Conservation (phyloP, 2,113 vertebrate genomes). For the Corythornis cristatus region DNA sequence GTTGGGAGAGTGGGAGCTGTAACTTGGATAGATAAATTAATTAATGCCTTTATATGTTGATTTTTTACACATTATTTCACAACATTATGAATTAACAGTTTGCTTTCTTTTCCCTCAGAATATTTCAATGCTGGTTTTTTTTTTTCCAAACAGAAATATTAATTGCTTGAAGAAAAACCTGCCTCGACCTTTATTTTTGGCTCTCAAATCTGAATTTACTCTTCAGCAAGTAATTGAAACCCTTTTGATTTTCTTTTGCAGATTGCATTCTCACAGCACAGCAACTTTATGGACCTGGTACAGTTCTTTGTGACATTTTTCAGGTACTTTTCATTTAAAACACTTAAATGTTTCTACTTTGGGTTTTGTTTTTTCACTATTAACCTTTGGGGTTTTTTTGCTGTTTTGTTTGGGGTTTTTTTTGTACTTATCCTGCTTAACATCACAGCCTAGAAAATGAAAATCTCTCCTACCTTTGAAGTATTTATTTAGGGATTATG, state of each 20-base stretch:
- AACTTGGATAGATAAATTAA: background rate
- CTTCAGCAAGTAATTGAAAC: conserved; percentile 16
- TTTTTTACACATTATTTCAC: background rate
- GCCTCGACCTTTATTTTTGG: background rate
- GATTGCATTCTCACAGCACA: conserved; percentile 99
- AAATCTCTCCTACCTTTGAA: background rate
- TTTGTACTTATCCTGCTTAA: background rate
- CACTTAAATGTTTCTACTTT: background rate
- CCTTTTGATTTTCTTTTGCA: conserved; percentile 73
- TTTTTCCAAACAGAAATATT: background rate
- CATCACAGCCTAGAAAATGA: background rate
- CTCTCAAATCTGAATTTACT: background rate
- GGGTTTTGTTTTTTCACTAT: background rate
- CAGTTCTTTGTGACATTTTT: conserved; percentile 99
- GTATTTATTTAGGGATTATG: background rate
- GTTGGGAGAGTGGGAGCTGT: background rate
- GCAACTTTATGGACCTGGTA: conserved; percentile 99
- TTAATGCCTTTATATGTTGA: background rate
- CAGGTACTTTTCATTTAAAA: conserved; percentile 82
- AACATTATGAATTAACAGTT: background rate
- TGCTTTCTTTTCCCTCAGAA: background rate
- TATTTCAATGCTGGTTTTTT: background rate
- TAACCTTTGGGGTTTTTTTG: background rate
- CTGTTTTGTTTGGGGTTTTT: background rate
- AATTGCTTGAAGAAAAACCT: background rate